A percentile compares a stretch with the other conserved stretches of the same genome.
Conservation (phyloP, 1,140 invertebrate genomes). For the Ridgeia piscesae region DNA sequence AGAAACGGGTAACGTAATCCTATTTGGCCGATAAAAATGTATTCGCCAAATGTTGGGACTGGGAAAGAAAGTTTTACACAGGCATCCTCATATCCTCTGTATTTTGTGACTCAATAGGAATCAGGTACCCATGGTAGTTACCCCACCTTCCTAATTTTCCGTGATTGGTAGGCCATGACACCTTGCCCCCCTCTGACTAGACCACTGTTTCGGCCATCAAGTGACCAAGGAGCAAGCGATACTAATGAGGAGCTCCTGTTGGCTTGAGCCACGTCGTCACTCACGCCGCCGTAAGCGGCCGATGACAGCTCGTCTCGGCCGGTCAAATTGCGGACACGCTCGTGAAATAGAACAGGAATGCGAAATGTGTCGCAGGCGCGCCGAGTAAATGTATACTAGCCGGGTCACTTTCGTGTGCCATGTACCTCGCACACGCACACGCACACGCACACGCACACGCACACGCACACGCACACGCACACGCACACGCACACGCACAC, state of each 20-base stretch:
- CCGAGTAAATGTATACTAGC: not conserved
- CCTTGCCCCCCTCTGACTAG: no score
- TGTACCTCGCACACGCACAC: not conserved
- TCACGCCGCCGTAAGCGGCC: not conserved
- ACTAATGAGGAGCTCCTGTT: not conserved
- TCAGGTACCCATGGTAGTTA: no score
- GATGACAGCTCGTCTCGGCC: not conserved
- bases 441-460: not conserved
- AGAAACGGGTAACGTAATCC: no score
- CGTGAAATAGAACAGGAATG: not conserved
- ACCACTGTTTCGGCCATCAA: no score
- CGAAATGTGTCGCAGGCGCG: not conserved
- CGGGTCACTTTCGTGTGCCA: not conserved
- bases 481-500: constrained; percentile 19
- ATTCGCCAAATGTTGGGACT: no score
- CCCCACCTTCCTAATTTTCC: no score
- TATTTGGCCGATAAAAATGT: no score
- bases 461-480: constrained; percentile 9
- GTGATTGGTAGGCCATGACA: no score
- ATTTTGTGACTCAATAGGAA: no score
- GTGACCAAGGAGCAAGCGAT: not conserved
- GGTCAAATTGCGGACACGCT: not conserved
- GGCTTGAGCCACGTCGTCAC: not conserved
- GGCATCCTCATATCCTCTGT: no score
- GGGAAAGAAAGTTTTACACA: no score